Conservation (phyloP, 2,888 invertebrate genomes). For the Eupithecia vulgata region DNA sequence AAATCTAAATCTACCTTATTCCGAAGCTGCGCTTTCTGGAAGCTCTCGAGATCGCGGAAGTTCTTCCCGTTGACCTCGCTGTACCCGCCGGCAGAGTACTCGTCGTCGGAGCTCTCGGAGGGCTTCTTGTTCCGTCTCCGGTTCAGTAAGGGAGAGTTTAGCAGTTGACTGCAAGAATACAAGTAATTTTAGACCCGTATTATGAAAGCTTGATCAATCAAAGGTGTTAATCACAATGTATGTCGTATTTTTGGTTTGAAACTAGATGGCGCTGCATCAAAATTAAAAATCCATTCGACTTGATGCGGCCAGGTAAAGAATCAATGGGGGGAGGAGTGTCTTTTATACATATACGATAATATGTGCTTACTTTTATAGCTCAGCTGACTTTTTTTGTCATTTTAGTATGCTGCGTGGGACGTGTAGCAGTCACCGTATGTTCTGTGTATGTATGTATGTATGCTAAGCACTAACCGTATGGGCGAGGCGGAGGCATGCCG, state of each 20-base stretch:
- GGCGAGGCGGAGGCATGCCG: conserved; percentile 92
- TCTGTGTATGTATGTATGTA: not conserved
- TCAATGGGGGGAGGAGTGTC: too few relatives aligned
- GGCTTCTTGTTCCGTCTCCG: conserved; percentile 90
- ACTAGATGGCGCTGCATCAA: not conserved
- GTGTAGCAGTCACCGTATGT: too few relatives aligned
- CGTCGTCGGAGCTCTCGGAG: conserved; percentile 93
- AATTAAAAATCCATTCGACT: not conserved
- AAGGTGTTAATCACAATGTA: too few relatives aligned
- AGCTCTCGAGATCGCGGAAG: conserved; percentile 94
- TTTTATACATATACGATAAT: too few relatives aligned
- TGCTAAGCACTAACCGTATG: conserved; percentile 75
- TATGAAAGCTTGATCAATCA: too few relatives aligned
- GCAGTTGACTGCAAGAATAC: conserved; percentile 83
- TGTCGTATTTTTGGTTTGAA: not conserved
- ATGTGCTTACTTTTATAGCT: too few relatives aligned
- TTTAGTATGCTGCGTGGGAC: too few relatives aligned
- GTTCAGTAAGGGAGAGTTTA: conserved; percentile 93
- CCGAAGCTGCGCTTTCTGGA: conserved; percentile 95
- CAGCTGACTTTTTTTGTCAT: too few relatives aligned
- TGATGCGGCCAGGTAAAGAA: too few relatives aligned
- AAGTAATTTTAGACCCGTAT: not conserved
- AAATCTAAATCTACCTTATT: conserved; percentile 88
- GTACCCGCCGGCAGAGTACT: conserved; percentile 78
- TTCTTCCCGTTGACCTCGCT: conserved; percentile 87